Evolutionary conservation across 1,140 invertebrate species (phyloP), one percentile per base, ranked within the genome.

Genomic region (Sinella curviseta): DNA sequence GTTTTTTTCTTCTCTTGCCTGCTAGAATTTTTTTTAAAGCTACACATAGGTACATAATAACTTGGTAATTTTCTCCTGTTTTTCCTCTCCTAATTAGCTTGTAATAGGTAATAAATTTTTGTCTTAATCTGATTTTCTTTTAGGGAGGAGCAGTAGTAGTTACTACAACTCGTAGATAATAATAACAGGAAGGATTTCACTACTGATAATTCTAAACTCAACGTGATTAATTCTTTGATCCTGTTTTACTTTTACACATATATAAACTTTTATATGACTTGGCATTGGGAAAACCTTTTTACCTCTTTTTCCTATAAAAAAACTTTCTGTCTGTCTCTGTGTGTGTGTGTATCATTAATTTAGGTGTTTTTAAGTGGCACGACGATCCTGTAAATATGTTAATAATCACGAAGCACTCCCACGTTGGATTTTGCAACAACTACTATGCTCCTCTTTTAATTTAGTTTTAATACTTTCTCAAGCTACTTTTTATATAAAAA

Each of bases 101-200:
- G 55, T 60, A 60, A 60, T 60, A 60, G 55, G 55, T 24, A 60
- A 60, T 60, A 60, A 60, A 60, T 60, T 60, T 60, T 26, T 60
- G 14, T 26, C 55, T 3, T 60, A 60, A 60, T 60, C 55, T 60
- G 55, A 60, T 60, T 60, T 60, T 24, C n/a, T 60, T n/a, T n/a
- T 20, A 48, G 39, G 8, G 8, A 48, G 39, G 8, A 48, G 39
- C 39, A 48, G 39, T 48, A 12, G 20, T 12, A 48, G 39, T 48
- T 48, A 8, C n/a, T n/a, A n/a, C n/a, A n/a, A n/a, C n/a, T n/a
- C n/a, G n/a, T n/a, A n/a, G n/a, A n/a, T n/a, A n/a, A n/a, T 17
- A 60, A 60, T 4, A 60, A 60, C 55, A 26, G 55, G 14, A 60
- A 60, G 24, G 55, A 60, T 60, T 60, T 60, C 14, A n/a, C n/a